Evolutionary conservation across 2,113 vertebrate genomes (phyloP).

Genomic region (Poecilia latipinna): DNA sequence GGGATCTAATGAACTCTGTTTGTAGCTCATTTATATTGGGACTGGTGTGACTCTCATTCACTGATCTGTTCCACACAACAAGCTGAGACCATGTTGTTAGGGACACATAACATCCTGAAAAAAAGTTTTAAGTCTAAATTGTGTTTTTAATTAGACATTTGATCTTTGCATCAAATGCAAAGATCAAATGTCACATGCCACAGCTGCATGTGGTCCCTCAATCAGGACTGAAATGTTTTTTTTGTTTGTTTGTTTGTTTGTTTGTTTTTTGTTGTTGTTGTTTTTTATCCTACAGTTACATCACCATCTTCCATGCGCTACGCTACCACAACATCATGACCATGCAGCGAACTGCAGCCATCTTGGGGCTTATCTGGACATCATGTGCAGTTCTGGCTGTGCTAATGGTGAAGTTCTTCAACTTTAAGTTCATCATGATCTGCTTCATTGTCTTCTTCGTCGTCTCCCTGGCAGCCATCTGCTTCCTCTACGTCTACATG

Average conservation of each 20-base stretch:
- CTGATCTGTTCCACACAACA: too few relatives aligned
- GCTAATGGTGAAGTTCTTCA: constrained; percentile 86
- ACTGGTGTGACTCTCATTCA: too few relatives aligned
- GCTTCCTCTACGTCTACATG: constrained; percentile 93
- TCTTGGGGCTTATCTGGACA: constrained; percentile 84
- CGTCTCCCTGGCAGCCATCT: constrained; percentile 85
- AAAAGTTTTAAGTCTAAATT: too few relatives aligned
- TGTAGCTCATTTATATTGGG: too few relatives aligned
- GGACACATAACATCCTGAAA: too few relatives aligned
- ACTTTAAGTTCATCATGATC: constrained; percentile 82
- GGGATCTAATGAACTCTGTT: too few relatives aligned
- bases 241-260: too few relatives aligned
- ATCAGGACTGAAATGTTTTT: neutral
- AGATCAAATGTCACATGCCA: too few relatives aligned
- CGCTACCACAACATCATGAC: constrained; percentile 94
- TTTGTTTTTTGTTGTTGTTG: too few relatives aligned
- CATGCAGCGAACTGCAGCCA: constrained; percentile 72
- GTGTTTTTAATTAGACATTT: too few relatives aligned
- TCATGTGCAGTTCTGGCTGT: constrained; percentile 83
- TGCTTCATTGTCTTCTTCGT: constrained; percentile 87
- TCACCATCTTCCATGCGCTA: constrained; percentile 93
- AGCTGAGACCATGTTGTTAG: too few relatives aligned
- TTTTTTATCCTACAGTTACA: constrained; percentile 75
- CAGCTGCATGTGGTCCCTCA: neutral
- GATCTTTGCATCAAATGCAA: too few relatives aligned